Conservation (phyloP, 1,140 invertebrate genomes). For the Nephila pilipes region DNA sequence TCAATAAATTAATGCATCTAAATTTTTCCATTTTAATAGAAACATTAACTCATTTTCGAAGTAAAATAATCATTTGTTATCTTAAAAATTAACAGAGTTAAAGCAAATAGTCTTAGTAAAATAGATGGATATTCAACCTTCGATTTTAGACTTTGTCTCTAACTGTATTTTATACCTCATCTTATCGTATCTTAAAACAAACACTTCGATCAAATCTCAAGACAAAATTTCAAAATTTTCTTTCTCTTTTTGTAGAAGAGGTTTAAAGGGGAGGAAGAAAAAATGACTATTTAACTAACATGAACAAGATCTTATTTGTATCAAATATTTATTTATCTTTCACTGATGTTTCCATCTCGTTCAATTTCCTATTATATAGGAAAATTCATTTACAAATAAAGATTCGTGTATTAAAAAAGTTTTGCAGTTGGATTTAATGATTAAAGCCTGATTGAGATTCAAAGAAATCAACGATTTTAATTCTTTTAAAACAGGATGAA, state of each 20-base stretch:
- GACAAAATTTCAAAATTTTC: background rate
- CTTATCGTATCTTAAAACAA: background rate
- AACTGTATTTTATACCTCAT: background rate
- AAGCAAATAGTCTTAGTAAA: background rate
- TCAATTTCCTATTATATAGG: no score
- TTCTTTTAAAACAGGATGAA: no score
- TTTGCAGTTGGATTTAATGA: no score
- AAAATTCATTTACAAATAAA: no score
- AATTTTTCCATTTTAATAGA: no score
- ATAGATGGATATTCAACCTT: background rate
- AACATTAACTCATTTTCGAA: no score
- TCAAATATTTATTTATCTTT: background rate
- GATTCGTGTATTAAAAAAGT: no score
- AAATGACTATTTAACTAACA: background rate
- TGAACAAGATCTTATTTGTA: background rate
- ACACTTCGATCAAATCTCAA: background rate
- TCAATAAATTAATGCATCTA: no score
- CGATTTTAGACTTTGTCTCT: constrained; percentile 8
- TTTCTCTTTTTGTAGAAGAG: background rate
- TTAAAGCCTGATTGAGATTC: no score
- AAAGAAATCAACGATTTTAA: no score
- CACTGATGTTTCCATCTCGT: background rate
- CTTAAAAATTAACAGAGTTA: background rate
- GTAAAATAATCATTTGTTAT: no score
- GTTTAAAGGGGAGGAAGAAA: background rate